Conservation (phyloP, 2,113 vertebrate species). For the Gavia stellata region DNA sequence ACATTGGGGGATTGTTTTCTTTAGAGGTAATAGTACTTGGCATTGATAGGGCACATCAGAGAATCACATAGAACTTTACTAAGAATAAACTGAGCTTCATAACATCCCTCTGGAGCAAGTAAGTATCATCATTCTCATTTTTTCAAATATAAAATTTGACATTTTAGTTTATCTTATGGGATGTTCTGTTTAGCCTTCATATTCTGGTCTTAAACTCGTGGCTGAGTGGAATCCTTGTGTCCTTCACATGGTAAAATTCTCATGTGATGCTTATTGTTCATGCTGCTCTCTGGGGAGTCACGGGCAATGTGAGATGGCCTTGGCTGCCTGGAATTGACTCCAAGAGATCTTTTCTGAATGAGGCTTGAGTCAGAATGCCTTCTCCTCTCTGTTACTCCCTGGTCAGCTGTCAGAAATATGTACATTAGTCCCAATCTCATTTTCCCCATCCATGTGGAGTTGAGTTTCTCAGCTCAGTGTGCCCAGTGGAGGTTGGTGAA, state of each 20-base stretch:
- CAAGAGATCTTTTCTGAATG: neutral
- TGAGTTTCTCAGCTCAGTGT: neutral
- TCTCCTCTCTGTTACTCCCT: neutral
- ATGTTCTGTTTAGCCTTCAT: neutral
- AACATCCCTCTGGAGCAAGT: neutral
- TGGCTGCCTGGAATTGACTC: neutral
- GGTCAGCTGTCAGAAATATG: neutral
- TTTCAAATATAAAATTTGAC: neutral
- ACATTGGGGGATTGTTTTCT: neutral
- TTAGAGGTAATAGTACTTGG: neutral
- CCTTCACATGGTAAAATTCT: neutral
- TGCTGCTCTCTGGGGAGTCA: neutral
- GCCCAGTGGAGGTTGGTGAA: neutral
- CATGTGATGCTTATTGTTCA: neutral
- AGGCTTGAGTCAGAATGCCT: neutral
- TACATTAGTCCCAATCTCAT: neutral
- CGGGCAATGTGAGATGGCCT: rapidly evolving
- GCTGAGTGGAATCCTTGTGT: neutral
- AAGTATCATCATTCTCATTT: neutral
- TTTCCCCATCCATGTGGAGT: rapidly evolving
- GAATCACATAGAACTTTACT: neutral
- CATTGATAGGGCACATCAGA: neutral
- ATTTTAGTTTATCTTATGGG: neutral
- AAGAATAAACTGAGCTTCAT: neutral
- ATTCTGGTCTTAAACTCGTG: neutral